Evolutionary conservation across 30 jellyfish, hydroid and myxozoan species (phyloP).

Genomic region (Haliclystus octoradiatus): DNA sequence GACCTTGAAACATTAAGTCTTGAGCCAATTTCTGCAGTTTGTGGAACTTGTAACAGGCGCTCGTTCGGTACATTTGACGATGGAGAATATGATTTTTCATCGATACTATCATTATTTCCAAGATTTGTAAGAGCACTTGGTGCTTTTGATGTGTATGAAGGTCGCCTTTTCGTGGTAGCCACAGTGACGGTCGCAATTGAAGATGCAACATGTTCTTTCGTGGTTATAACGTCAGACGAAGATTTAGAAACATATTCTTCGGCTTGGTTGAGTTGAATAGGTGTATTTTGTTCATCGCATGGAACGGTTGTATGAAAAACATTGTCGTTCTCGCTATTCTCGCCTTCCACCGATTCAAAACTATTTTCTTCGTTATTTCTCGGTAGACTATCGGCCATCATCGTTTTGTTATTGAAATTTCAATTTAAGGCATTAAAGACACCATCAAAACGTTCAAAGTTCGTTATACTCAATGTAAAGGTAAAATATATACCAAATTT

Average conservation of each 20-base stretch:
- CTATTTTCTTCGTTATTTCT: background rate
- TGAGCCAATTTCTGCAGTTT: background rate
- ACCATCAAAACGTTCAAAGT: no score
- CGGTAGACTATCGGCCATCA: background rate
- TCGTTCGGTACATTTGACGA: background rate
- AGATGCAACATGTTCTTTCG: conserved; percentile 8
- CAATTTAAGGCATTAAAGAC: no score
- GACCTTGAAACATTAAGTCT: background rate
- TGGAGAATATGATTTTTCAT: background rate
- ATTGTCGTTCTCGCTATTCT: background rate
- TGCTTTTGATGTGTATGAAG: conserved; percentile 87
- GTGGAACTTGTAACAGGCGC: background rate
- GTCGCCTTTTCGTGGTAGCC: conserved; percentile 60
- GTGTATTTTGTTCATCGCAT: background rate
- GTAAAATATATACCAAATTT: no score
- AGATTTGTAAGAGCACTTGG: conserved; percentile 82
- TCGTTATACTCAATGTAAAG: no score
- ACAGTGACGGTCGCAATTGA: conserved; percentile 25
- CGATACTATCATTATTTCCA: background rate
- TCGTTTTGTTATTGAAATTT: no score
- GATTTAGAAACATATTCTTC: no score
- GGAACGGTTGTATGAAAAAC: background rate
- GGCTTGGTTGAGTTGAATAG: background rate
- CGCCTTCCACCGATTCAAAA: background rate
- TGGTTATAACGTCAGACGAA: conserved; percentile 25